Base-by-base conservation (phyloP, 2,113 vertebrate genomes). In the Peromyscus maniculatus region DNA sequence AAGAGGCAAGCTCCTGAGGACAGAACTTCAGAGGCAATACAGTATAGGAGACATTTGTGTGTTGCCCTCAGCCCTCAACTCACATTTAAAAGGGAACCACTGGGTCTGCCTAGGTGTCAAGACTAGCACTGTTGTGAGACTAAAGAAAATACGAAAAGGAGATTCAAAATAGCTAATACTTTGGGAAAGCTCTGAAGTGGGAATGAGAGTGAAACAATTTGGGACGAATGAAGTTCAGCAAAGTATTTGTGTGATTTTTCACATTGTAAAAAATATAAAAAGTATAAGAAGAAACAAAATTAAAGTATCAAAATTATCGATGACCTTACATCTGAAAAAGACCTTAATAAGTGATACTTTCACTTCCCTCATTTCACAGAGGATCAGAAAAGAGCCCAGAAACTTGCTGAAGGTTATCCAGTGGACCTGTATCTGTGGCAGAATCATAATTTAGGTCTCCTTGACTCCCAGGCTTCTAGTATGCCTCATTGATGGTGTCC, bases 241-340 rank as follows among this genome's bases (percentile, higher is more conserved):
- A 93, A 78, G 90, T 28, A 91, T 78, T 66, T 87, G 43, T 84
- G 62, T 87, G 26, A 93, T 91, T 92, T 97, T 96, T 82, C 17
- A 67, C 49, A 87, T 87, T 49, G 39, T 57, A 82, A 77, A 49
- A 80, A 83, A 52, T 52, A 52, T 52, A 52, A 52, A 52, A 52
- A 52, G 52, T 52, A 52, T 52, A 52, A 52, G 52, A 52, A 52
- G 52, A 52, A 52, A 52, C 5, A 96, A 92, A 91, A 93, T 57
- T 13, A 69, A 95, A 96, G 28, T 46, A 93, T 87, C 82, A 91
- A 75, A 96, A 75, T 87, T 31, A 59, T 7, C 71, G 22, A 78
- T 80, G 49, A 77, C 0, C 0, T 80, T 80, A 71, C 33, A 82
- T 36, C 57, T 79, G 31, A 87, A 96, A 87, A 28, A 24, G 71